Percentiles rank a stretch among this genome's conserved stretches.
Evolutionary conservation across 2,888 invertebrate genomes (phyloP).

Genomic region (Phorcus lineatus): DNA sequence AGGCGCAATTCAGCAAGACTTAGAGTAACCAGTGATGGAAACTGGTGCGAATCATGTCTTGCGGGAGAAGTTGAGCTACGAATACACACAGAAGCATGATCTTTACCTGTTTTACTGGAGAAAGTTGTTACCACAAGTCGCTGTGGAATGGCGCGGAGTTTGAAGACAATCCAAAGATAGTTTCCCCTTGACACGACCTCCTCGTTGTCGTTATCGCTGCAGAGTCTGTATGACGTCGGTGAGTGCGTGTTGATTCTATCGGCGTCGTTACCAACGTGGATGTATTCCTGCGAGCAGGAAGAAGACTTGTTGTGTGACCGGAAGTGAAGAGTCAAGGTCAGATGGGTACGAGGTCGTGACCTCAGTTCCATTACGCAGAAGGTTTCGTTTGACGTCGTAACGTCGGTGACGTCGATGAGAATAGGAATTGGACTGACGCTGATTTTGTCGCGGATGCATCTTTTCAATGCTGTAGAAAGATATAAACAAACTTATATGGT

Average conservation of each 20-base stretch:
- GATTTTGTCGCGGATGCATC: too few species aligned
- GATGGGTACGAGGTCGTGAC: background rate
- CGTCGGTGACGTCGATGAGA: background rate
- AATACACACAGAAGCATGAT: background rate
- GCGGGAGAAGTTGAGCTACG: background rate
- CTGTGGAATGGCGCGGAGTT: constrained; percentile 5
- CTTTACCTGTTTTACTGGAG: background rate
- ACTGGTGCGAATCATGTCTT: too few species aligned
- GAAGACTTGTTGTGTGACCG: background rate
- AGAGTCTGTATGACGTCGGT: constrained; percentile 59
- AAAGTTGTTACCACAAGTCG: background rate
- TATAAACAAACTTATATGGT: too few species aligned
- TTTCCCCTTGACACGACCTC: constrained; percentile 54
- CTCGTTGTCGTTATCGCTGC: constrained; percentile 33
- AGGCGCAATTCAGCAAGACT: too few species aligned
- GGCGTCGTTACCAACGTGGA: constrained; percentile 52
- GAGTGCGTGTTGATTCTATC: constrained; percentile 36
- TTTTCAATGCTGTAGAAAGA: too few species aligned
- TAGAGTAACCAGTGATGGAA: too few species aligned
- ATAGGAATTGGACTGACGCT: too few species aligned
- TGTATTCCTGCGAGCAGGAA: constrained; percentile 34
- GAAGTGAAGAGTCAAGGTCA: constrained; percentile 3
- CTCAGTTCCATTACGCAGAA: constrained; percentile 25
- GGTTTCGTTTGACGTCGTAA: background rate
- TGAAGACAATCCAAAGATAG: constrained; percentile 51